phyloP scores from a whole-genome alignment of 1,140 invertebrate genomes.

The Arion vulgaris region DNA sequence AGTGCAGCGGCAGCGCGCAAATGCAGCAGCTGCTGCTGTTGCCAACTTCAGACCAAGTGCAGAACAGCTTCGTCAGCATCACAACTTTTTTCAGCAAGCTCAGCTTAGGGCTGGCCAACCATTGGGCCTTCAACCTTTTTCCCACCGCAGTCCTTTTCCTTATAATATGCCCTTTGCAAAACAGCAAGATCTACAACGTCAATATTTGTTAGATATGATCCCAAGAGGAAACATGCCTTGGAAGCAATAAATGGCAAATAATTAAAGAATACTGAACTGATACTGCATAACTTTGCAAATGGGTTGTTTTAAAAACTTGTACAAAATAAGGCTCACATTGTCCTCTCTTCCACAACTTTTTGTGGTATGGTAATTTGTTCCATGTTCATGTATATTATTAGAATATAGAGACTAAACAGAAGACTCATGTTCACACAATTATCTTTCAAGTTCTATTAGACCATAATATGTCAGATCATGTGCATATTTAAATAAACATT shows the following conservation, averaged over 20 bases:
- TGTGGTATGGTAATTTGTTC: no score
- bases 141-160: slow-evolving; percentile 60
- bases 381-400: no score
- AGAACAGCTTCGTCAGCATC: slow-evolving; percentile 65
- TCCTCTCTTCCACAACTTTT: no score
- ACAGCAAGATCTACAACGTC: slow-evolving; percentile 88
- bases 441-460: no score
- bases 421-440: no score
- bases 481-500: no score
- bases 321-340: no score
- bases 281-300: no score
- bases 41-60: slow-evolving; percentile 53
- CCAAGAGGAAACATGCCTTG: slow-evolving; percentile 63
- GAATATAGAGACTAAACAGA: no score
- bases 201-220: slow-evolving; percentile 97
- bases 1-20: slow-evolving; percentile 42
- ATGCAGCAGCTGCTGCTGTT: slow-evolving; percentile 39
- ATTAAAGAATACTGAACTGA: no score
- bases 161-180: slow-evolving; percentile 72
- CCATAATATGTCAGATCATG: no score
- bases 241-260: slow-evolving; percentile 46
- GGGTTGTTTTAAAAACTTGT: no score
- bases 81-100: slow-evolving; percentile 61
- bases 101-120: slow-evolving; percentile 64
- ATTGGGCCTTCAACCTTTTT: slow-evolving; percentile 60